A percentile compares a stretch with the other conserved stretches of the same genome.
phyloP scores from a whole-genome alignment of 2,888 invertebrate species.

The Pyrrhosoma nymphula region DNA sequence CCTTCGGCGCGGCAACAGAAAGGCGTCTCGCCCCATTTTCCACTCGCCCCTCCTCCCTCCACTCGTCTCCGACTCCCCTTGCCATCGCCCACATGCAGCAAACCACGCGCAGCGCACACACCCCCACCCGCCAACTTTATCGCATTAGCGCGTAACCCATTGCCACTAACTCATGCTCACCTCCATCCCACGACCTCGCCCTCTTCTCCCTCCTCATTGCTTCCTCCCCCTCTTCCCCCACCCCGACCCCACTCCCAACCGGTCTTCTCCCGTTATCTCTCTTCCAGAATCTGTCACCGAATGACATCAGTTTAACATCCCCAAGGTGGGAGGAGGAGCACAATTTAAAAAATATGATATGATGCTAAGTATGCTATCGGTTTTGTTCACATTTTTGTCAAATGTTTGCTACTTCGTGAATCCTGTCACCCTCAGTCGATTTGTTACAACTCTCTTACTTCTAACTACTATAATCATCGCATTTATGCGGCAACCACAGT shows the following conservation, averaged over 20 bases:
- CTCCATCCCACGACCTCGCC: not conserved
- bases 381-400: too few species aligned
- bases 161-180: not conserved
- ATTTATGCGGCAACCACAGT: too few species aligned
- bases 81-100: not conserved
- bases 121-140: not conserved
- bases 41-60: not conserved
- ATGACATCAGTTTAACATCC: not conserved
- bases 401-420: too few species aligned
- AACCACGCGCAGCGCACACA: not conserved
- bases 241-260: not conserved
- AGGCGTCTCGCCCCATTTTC: conserved; percentile 15
- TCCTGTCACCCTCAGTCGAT: too few species aligned
- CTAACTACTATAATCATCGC: too few species aligned
- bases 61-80: not conserved
- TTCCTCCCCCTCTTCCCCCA: not conserved
- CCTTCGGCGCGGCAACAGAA: not conserved
- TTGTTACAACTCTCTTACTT: too few species aligned
- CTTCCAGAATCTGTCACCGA: not conserved
- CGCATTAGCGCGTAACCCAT: conserved; percentile 19
- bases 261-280: not conserved
- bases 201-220: not conserved
- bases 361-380: too few species aligned
- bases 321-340: not conserved
- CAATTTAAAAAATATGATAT: not conserved